Base-by-base conservation (phyloP, 2,888 invertebrate species). In the Ennomos quercinarius region DNA sequence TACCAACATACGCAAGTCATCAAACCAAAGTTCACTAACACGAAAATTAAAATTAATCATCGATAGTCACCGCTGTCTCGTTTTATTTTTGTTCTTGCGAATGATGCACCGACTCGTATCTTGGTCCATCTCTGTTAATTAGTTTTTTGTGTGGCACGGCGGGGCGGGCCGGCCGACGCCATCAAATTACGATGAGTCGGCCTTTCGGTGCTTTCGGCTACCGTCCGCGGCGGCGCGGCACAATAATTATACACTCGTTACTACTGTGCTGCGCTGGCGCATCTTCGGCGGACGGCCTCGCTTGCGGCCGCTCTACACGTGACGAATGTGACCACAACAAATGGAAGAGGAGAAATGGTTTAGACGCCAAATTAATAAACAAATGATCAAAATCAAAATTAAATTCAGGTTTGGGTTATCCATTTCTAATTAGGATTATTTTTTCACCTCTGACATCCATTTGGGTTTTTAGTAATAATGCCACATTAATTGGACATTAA, bases 161-260 rank as follows among this genome's bases (percentile, higher is more conserved):
- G 78, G 83, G 86, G 86, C 85, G 89, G 89, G 84, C 73, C 84
- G 80, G 76, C 83, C 85, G 91, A 90, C 91, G 91, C 91, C 91
- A 89, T 91, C 91, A 91, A 91, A 91, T 91, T 92, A 92, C 91
- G 90, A 91, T 91, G 91, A 92, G 91, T 92, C 87, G 91, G 89
- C 86, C 86, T 87, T 90, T 90, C 86, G 86, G 89, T 89, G 86
- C 87, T 87, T 90, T 90, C 86, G 86, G 90, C 90, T 89, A 89
- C 91, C 89, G 89, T 81, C 48, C 83, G 85, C 27, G 27, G 85
- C 27, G 27, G 84, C 80, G 81, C 76, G 76, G 77, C 80, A 80
- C 81, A 84, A 87, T 92, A 92, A 92, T 92, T 92, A 91, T 86
- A 91, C 91, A 91, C 91, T 91, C 89, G 91, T 91, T 92, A 92